Percentiles rank a stretch among this genome's conserved stretches.
phyloP scores from a whole-genome alignment of 2,888 invertebrate genomes.

The Diarsia rubi region DNA sequence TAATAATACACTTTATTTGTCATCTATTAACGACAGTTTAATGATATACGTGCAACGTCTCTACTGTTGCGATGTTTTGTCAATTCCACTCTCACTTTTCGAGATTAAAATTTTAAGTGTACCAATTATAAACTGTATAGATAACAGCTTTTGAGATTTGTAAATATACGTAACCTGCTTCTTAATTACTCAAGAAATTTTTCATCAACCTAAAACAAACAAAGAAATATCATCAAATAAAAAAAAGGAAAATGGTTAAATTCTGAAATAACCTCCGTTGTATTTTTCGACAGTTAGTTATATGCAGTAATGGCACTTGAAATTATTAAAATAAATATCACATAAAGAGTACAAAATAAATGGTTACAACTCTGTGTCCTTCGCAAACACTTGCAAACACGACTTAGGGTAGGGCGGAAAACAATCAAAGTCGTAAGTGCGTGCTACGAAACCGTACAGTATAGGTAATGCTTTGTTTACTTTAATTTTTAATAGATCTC shows the following conservation, averaged over 20 bases:
- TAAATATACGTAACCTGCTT: constrained; percentile 13
- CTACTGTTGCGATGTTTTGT: constrained; percentile 5
- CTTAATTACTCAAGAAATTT: not conserved
- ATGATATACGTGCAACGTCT: constrained; percentile 9
- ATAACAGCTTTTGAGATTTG: constrained; percentile 28
- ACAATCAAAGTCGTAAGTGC: constrained; percentile 13
- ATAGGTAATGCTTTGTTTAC: constrained; percentile 19
- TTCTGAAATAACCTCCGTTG: not conserved
- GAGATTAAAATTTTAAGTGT: not conserved
- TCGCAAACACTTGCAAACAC: constrained; percentile 1
- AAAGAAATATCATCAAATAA: constrained; percentile 7
- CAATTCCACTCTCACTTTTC: not conserved
- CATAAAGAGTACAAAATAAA: not conserved
- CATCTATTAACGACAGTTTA: not conserved
- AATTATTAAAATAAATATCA: not conserved
- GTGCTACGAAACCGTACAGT: constrained; percentile 24
- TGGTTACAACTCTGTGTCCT: not conserved
- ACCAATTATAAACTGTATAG: not conserved
- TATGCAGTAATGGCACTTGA: not conserved
- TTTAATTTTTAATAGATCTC: not conserved
- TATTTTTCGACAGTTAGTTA: not conserved
- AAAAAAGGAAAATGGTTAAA: constrained; percentile 38
- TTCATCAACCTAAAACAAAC: constrained; percentile 12
- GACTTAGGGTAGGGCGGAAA: constrained; percentile 10
- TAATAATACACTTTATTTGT: constrained; percentile 5